phyloP scores from a whole-genome alignment of 2,797 vertebrate genomes.

The Podarcis siculus region DNA sequence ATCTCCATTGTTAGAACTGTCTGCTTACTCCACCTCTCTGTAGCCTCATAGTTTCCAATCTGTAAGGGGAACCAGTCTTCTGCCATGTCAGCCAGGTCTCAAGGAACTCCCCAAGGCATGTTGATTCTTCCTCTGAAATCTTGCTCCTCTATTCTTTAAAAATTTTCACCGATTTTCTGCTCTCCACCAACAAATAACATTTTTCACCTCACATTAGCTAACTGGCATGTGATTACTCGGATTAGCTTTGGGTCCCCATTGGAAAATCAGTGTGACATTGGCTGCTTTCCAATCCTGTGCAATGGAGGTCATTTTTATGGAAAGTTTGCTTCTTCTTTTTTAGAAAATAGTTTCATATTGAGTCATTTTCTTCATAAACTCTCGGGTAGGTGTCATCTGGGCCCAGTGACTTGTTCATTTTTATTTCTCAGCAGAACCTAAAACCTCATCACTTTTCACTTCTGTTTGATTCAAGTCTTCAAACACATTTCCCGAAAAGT shows the following conservation, averaged over 20 bases:
- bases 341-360: background rate
- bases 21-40: background rate
- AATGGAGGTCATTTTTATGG: background rate
- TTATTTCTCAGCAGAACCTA: background rate
- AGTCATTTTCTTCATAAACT: slow-evolving; percentile 4
- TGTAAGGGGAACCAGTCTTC: background rate
- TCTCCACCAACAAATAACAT: too few species aligned
- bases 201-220: background rate
- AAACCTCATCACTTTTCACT: background rate
- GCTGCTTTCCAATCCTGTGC: background rate
- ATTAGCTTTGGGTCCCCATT: background rate
- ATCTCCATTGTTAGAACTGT: background rate
- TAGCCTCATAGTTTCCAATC: background rate
- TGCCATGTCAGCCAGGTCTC: background rate
- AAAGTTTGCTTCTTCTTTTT: background rate
- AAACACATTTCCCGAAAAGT: background rate
- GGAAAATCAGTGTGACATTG: background rate
- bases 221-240: background rate
- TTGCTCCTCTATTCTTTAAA: background rate
- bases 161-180: background rate
- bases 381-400: background rate
- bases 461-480: background rate
- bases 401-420: background rate
- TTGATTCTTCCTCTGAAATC: background rate
- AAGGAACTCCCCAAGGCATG: background rate